phyloP scores from a whole-genome alignment of 2,113 vertebrate species.

The Cyphotilapia sp. region DNA sequence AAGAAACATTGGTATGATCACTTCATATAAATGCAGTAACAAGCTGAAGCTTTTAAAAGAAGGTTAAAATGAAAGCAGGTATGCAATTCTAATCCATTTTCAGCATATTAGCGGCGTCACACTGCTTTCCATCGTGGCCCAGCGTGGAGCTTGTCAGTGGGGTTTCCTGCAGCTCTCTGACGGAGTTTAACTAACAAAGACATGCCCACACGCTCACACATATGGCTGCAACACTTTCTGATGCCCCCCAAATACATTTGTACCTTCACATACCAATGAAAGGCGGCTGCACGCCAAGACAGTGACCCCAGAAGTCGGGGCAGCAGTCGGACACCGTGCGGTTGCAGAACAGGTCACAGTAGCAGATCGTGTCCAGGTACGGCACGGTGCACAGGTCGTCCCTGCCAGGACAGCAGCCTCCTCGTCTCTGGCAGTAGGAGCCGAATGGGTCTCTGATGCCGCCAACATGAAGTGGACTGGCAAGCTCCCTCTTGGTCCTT shows the following conservation, averaged over 20 bases:
- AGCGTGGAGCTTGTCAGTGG: neutral
- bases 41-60: neutral
- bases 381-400: constrained; percentile 85
- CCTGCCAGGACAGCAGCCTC: constrained; percentile 84
- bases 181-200: neutral
- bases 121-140: neutral
- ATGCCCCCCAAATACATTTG: neutral
- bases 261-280: constrained; percentile 52
- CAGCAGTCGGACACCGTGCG: constrained; percentile 94
- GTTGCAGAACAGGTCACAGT: constrained; percentile 98
- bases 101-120: neutral
- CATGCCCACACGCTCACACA: neutral
- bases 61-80: neutral
- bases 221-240: neutral
- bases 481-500: constrained; percentile 68
- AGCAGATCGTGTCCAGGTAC: constrained; percentile 91
- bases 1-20: neutral
- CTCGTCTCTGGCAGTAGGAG: constrained; percentile 81
- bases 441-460: constrained; percentile 85
- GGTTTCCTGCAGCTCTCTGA: neutral
- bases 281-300: constrained; percentile 80
- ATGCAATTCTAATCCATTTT: neutral
- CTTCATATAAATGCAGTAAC: neutral
- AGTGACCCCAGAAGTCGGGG: constrained; percentile 95
- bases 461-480: constrained; percentile 75